Base-by-base conservation (phyloP, 1,140 invertebrate species). In the Kradibia gibbosae region DNA sequence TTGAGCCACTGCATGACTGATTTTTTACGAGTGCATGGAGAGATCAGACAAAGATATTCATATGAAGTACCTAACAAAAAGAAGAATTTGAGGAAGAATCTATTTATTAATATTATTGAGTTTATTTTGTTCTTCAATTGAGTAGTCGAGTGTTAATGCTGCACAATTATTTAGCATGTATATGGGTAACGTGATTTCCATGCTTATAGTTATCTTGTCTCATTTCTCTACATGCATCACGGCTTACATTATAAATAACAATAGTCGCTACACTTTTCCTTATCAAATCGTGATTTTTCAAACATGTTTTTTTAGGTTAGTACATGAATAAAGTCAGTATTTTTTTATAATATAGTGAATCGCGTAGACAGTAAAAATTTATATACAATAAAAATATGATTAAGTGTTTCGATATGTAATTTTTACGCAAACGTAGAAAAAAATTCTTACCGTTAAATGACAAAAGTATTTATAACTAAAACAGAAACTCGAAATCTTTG, bases 61-160 rank as follows among this genome's bases (percentile, higher is more conserved):
- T 67, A 39, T 39, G 34, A 67, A 67, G 62, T n/a, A 22, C 10
- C 39, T 39, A 36, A 15, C n/a, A 62, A 67, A 67, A 67, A 65
- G 25, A 53, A 53, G 13, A 45, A 45, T 39, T n/a, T 8, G 34
- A 36, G 17, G 34, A 39, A 22, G 1, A 67, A 67, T 67, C 34
- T 67, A 39, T 36, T 67, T 67, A 67, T 67, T 67, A 39, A 39
- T 67, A 67, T 39, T 67, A n/a, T 67, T 67, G 62, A 39, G 36
- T 67, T 67, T 67, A 67, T 67, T 67, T 67, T 36, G 7, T 36
- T 67, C 20, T 25, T 67, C 62, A 67, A 67, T 39, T 67, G 20
- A 36, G 62, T 67, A 31, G 62, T 39, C 62, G 34, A 7, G 3
- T 22, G 36, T 10, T 1, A 22, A 67, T 17, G 62, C 62, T 67